phyloP scores from a whole-genome alignment of 2,888 invertebrate genomes.

The Drosophila meridiana region DNA sequence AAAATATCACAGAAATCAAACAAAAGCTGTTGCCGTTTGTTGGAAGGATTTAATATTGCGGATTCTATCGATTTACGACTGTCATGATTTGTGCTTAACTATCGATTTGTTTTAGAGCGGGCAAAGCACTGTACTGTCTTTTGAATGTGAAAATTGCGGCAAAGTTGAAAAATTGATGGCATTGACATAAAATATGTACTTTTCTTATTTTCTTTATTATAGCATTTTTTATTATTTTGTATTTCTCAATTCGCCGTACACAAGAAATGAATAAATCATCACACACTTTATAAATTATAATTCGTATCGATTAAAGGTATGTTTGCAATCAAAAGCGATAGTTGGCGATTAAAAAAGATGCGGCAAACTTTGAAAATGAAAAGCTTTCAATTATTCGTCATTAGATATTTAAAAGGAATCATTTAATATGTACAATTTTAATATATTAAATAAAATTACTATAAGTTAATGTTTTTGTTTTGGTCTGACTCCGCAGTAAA shows the following conservation, averaged over 20 bases:
- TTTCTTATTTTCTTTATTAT: background rate
- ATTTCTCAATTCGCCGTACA: no score
- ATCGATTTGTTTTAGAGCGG: conserved; percentile 2
- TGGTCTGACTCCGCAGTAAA: background rate
- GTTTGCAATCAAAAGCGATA: background rate
- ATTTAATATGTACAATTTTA: background rate
- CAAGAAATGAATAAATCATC: no score
- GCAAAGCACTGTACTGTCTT: background rate
- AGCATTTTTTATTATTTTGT: no score
- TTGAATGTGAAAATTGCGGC: background rate
- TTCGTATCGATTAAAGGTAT: background rate
- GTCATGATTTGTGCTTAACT: background rate
- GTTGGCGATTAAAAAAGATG: background rate
- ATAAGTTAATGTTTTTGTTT: background rate
- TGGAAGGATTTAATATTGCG: background rate
- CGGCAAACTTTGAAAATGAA: background rate
- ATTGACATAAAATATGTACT: no score
- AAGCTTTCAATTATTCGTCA: background rate
- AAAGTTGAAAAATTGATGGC: background rate
- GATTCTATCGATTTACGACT: conserved; percentile 20
- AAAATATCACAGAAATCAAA: conserved; percentile 24
- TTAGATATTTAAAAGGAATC: background rate
- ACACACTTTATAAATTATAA: background rate
- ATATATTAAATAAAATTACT: background rate
- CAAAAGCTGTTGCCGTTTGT: conserved; percentile 12